Evolutionary conservation across 2,888 invertebrate genomes (phyloP).

Genomic region (Caenorhabditis sp.): DNA sequence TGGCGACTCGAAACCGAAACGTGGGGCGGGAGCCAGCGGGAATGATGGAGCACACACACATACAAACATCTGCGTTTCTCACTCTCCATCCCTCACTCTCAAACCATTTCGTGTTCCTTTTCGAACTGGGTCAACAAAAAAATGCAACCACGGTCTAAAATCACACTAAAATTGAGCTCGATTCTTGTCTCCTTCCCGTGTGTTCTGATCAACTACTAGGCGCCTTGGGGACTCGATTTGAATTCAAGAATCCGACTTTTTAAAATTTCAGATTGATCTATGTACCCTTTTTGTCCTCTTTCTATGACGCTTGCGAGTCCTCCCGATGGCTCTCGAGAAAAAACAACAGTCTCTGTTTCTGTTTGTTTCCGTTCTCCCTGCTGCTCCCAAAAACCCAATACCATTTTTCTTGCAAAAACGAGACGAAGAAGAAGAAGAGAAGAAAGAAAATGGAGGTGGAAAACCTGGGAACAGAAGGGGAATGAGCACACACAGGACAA

Average conservation of each 20-base stretch:
- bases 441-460: not conserved
- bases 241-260: not conserved
- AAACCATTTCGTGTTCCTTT: constrained; percentile 44
- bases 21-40: constrained; percentile 22
- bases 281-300: constrained; percentile 25
- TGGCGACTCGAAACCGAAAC: constrained; percentile 28
- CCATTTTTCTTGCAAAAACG: constrained; percentile 43
- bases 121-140: constrained; percentile 40
- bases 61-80: not conserved
- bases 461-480: constrained; percentile 15
- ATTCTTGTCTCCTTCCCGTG: not conserved
- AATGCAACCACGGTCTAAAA: not conserved
- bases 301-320: constrained; percentile 4
- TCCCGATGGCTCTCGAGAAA: constrained; percentile 21
- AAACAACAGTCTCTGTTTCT: constrained; percentile 50
- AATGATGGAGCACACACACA: constrained; percentile 26
- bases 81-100: constrained; percentile 7
- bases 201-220: not conserved
- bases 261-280: constrained; percentile 22
- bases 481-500: constrained; percentile 11
- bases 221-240: not conserved
- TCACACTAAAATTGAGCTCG: constrained; percentile 16
- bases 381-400: constrained; percentile 11
- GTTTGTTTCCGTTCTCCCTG: constrained; percentile 30
- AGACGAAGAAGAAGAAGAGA: not conserved